Conservation (phyloP, 1,140 invertebrate species). For the Bathynomus jamesi region DNA sequence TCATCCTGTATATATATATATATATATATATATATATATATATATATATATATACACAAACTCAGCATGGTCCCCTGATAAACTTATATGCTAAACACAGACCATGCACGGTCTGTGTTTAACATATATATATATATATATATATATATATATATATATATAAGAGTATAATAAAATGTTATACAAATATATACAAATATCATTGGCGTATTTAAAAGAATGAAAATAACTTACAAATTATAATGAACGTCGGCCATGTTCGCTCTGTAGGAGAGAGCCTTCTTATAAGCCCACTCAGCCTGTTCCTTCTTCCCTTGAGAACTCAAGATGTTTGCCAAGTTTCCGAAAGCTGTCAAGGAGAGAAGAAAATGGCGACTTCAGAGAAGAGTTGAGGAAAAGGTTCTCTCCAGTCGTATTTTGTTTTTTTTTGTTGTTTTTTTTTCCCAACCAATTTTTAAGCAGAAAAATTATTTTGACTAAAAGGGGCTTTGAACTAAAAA, state of each 20-base stretch:
- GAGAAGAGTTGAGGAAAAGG: too few relatives aligned
- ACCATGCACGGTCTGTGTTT: too few relatives aligned
- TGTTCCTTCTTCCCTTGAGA: conserved; percentile 70
- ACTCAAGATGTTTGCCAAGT: conserved; percentile 84
- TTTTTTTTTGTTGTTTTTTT: too few relatives aligned
- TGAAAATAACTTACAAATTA: conserved; percentile 96
- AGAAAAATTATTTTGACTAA: too few relatives aligned
- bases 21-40: conserved; percentile 10
- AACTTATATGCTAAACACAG: too few relatives aligned
- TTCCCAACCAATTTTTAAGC: too few relatives aligned
- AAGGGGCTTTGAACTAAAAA: too few relatives aligned
- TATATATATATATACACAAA: conserved; percentile 3
- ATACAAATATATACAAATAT: background rate
- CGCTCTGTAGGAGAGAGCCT: conserved; percentile 73
- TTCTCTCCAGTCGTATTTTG: too few relatives aligned
- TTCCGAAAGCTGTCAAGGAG: conserved; percentile 73
- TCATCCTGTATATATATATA: too few relatives aligned
- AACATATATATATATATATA: background rate
- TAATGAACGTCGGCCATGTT: conserved; percentile 97
- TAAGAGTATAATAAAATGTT: background rate
- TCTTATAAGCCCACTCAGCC: conserved; percentile 77
- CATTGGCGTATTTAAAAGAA: too few relatives aligned
- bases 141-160: background rate
- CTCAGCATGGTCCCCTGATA: too few relatives aligned
- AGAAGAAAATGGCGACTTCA: too few relatives aligned